Evolutionary conservation across 1,140 invertebrate genomes (phyloP), one percentile per base, ranked within the genome.

Genomic region (Diorhabda carinulata): DNA sequence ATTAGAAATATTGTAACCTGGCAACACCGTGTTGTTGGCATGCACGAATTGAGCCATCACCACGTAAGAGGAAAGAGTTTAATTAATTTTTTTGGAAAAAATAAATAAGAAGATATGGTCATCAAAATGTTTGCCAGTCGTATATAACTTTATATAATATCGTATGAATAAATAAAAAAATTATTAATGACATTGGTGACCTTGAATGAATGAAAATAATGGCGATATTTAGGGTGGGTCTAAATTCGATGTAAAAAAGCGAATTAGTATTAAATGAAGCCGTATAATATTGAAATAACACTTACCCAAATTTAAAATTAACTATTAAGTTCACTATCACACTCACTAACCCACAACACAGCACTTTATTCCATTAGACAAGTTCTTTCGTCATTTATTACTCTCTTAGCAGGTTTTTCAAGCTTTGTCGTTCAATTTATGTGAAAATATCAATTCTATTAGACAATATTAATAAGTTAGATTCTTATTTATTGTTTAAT

Each of bases 211-310:
- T 65, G 60, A 71, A 71, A 67, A 67, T 67, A 57, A 76, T 76
- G 74, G 72, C 69, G 73, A 73, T 58, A 64, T 73, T 72, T 69
- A 71, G 73, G 73, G 73, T 74, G 73, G 73, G 73, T 74, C 71
- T 52, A 71, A 69, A 65, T 70, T 41, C 59, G 42, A 10, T 59
- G 6, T 10, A 67, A 60, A 7, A 61, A 59, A 67, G 65, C 65
- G 41, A 41, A 59, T 47, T 56, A 60, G 44, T 57, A 59, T 67
- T 41, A 40, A 64, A 41, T 7, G 63, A 64, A 47, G n/a, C 6
- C 10, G 7, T 52, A 3, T 41, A 44, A 60, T 60, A 60, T 52
- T 67, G 43, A 63, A 73, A 61, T 47, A 69, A 8, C 58, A 69
- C 65, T 70, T 66, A 69, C 68, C 64, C 58, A 52, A 61, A 67